Conservation (phyloP, 2,888 invertebrate genomes). For the Drosophila hawaiiensis region DNA sequence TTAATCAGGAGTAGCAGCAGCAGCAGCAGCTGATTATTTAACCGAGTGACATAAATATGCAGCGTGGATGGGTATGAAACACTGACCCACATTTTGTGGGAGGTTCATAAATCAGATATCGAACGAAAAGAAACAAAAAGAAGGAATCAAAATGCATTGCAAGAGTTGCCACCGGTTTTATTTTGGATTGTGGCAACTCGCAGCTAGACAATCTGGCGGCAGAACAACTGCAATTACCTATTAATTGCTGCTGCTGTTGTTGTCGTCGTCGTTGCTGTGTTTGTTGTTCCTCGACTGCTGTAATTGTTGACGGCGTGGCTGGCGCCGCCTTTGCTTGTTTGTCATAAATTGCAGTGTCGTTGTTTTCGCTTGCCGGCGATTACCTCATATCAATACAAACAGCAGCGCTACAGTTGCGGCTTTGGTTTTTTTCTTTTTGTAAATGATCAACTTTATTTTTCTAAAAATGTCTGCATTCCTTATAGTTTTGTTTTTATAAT, state of each 20-base stretch:
- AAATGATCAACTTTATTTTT: conserved; percentile 2
- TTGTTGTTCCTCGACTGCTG: conserved; percentile 40
- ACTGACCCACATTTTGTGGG: conserved; percentile 64
- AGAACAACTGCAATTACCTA: conserved; percentile 70
- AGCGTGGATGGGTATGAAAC: conserved; percentile 33
- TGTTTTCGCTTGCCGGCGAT: conserved; percentile 53
- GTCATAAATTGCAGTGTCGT: conserved; percentile 66
- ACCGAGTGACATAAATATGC: conserved; percentile 74
- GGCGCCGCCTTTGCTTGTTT: conserved; percentile 63
- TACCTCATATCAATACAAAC: conserved; percentile 65
- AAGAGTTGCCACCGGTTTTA: conserved; percentile 50
- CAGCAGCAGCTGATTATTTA: conserved; percentile 64
- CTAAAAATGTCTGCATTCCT: background rate
- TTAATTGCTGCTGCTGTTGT: conserved; percentile 63
- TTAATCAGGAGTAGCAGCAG: conserved; percentile 52
- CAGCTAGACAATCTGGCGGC: conserved; percentile 52
- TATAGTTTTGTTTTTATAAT: background rate
- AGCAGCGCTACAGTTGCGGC: conserved; percentile 37
- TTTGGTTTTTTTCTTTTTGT: conserved; percentile 36
- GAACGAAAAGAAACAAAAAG: conserved; percentile 43
- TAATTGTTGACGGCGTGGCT: conserved; percentile 54
- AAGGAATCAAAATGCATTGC: conserved; percentile 61
- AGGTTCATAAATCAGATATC: conserved; percentile 53
- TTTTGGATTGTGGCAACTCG: conserved; percentile 54
- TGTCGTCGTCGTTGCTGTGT: conserved; percentile 33